Conservation (phyloP, 1,140 invertebrate species). For the Pentalonia nigronervosa region DNA sequence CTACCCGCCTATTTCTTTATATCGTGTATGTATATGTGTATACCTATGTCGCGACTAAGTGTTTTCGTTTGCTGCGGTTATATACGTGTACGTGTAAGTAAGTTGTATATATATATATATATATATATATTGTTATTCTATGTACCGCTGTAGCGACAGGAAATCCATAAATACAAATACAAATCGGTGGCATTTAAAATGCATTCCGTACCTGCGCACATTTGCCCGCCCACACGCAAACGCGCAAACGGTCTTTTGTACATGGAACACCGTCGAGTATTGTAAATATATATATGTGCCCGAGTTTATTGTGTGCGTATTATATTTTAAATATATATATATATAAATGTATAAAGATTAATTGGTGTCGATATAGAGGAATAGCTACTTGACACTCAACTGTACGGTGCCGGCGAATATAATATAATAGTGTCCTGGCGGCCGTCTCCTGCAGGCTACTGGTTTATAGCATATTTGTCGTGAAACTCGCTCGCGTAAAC, state of each 20-base stretch:
- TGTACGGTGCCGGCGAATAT: background rate
- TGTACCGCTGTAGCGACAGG: background rate
- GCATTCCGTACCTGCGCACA: too few species aligned
- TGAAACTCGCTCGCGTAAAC: background rate
- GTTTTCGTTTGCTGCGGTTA: background rate
- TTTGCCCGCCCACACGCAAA: too few species aligned
- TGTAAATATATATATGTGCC: background rate
- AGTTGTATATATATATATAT: too few species aligned
- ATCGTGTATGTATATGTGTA: background rate
- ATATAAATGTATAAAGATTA: background rate
- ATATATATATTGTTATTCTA: background rate
- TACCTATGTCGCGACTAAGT: background rate
- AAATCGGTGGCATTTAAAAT: too few species aligned
- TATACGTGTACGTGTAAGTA: background rate
- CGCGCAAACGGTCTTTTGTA: background rate
- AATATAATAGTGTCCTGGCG: background rate
- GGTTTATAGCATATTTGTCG: background rate
- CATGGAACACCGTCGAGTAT: background rate
- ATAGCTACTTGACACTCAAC: conserved; percentile 45
- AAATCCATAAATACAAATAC: too few species aligned
- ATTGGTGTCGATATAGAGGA: conserved; percentile 45
- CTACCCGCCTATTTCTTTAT: background rate
- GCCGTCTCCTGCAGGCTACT: conserved; percentile 20
- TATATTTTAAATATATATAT: background rate
- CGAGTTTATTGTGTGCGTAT: background rate